These are phyloP conservation scores for Taenaris catops DNA, from an alignment of 2,888 invertebrate genomes.

Conservation along the genomic window DNA sequence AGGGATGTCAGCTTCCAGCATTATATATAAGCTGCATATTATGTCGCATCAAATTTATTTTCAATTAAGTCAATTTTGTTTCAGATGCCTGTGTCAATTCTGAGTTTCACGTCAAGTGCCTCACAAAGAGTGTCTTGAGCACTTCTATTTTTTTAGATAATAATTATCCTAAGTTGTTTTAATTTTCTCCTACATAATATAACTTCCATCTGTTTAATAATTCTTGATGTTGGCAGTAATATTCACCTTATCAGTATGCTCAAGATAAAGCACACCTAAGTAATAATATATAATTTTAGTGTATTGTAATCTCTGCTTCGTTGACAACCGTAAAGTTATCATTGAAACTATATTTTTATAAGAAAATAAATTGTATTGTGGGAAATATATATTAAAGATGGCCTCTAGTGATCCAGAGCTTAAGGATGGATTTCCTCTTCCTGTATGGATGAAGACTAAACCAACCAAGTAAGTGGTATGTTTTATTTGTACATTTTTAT, in stretches of 20 bases:
- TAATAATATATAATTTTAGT: constrained; percentile 38
- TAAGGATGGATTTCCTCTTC: constrained; percentile 82
- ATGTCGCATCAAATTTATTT: too few relatives aligned
- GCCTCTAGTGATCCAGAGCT: constrained; percentile 79
- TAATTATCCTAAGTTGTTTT: constrained; percentile 12
- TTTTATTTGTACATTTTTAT: too few relatives aligned
- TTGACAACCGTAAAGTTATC: constrained; percentile 30
- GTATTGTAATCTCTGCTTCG: constrained; percentile 33
- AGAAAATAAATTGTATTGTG: constrained; percentile 7
- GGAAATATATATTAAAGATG: constrained; percentile 34
- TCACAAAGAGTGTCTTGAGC: constrained; percentile 62
- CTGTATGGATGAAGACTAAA: constrained; percentile 87
- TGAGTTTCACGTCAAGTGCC: constrained; percentile 51
- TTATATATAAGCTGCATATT: too few relatives aligned
- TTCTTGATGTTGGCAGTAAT: constrained; percentile 42
- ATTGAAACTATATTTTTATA: background rate
- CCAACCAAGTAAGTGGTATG: constrained; percentile 72
- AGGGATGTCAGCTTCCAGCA: too few relatives aligned
- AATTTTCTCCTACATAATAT: constrained; percentile 2
- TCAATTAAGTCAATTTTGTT: constrained; percentile 42
- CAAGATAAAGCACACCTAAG: constrained; percentile 48
- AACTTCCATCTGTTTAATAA: background rate
- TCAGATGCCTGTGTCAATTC: constrained; percentile 56
- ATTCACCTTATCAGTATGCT: constrained; percentile 70
- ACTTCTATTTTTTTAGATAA: constrained; percentile 23